phyloP scores from a whole-genome alignment of 2,797 vertebrate species.

The Luscinia megarhynchos region DNA sequence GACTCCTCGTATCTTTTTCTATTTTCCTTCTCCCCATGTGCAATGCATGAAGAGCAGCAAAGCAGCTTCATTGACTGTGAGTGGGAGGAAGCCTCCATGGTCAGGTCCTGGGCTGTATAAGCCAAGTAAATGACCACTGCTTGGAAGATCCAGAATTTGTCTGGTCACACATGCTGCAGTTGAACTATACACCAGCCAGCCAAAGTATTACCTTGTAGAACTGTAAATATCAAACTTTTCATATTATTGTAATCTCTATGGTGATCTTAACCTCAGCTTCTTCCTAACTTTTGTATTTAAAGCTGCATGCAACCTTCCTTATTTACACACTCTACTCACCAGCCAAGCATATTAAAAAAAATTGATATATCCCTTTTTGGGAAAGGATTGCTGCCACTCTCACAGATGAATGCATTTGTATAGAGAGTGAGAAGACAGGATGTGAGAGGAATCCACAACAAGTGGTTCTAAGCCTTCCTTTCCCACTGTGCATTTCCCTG shows the following conservation, averaged over 20 bases:
- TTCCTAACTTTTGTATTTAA: background rate
- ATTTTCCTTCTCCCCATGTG: background rate
- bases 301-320: background rate
- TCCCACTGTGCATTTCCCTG: background rate
- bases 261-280: background rate
- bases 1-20: background rate
- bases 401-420: background rate
- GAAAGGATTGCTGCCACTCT: background rate
- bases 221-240: background rate
- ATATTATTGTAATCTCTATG: background rate
- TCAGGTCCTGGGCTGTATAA: background rate
- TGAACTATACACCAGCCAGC: background rate
- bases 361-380: background rate
- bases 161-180: background rate
- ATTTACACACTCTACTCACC: background rate
- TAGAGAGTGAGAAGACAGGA: background rate
- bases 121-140: background rate
- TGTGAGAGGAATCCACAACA: conserved; percentile 29
- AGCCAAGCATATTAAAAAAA: background rate
- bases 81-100: background rate
- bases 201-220: background rate
- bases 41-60: background rate
- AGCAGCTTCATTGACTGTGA: background rate
- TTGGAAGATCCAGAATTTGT: background rate
- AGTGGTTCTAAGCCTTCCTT: background rate